phyloP scores from a whole-genome alignment of 35 echinoderm and acorn worm species.

The Anneissia japonica region DNA sequence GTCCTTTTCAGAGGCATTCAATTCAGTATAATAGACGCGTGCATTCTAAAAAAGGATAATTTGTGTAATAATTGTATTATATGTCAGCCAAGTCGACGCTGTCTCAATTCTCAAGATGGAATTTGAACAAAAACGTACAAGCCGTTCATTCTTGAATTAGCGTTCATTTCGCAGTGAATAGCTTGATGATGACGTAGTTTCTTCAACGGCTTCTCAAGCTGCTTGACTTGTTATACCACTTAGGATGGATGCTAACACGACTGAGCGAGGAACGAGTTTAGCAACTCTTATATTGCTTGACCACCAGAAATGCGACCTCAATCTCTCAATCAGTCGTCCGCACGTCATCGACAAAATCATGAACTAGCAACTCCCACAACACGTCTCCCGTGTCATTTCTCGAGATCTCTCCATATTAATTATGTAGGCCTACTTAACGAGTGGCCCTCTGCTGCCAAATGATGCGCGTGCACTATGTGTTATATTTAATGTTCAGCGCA shows the following conservation, averaged over 20 bases:
- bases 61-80: background rate
- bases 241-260: background rate
- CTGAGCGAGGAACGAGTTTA: background rate
- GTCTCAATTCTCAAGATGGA: background rate
- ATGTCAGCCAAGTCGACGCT: background rate
- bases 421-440: too few relatives aligned
- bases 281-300: background rate
- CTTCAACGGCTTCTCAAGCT: background rate
- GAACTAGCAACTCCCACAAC: background rate
- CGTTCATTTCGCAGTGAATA: too few relatives aligned
- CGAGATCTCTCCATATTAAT: too few relatives aligned
- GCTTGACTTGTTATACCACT: background rate
- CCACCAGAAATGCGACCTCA: background rate
- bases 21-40: background rate
- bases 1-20: background rate
- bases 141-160: background rate
- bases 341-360: background rate
- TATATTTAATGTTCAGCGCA: too few relatives aligned
- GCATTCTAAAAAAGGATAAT: background rate
- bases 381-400: background rate
- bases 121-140: background rate
- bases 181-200: background rate
- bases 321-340: background rate
- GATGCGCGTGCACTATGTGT: too few relatives aligned
- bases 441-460: too few relatives aligned